Evolutionary conservation across 2,888 invertebrate species (phyloP), one percentile per base, ranked within the genome.

Genomic region (Dastarcus helophoroides): DNA sequence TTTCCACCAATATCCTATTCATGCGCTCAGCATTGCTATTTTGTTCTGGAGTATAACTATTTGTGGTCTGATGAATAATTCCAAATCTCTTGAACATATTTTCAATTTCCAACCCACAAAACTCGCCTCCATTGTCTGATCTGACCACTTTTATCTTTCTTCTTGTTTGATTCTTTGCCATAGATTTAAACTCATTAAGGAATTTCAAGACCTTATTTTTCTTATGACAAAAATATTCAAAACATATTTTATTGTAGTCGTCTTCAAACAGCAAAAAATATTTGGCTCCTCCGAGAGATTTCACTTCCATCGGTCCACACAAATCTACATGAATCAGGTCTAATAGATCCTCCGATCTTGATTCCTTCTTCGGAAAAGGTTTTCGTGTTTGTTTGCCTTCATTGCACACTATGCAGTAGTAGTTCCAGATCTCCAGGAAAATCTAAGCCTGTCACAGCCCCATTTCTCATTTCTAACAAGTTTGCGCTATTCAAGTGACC

Each of bases 251-350:
- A 9, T 40, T 48, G 30, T 31, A 40, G 36, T 58, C 53, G 41
- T 56, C 54, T 1, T 52, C 37, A 32, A 56, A 54, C 0, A 47
- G 39, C 1, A 54, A 31, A 38, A 51, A 48, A 37, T 49, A 53
- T 35, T 27, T 35, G 8, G 30, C 13, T 19, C 30, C 34, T 12
- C 34, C 34, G 10, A 30, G 16, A 9, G 34, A 34, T 14, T 10
- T 32, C 14, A 19, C 22, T 21, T 34, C 30, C 26, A 33, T 33
- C 8, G 31, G 28, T 12, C 29, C 33, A 22, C 22, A 21, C 15
- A 33, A 13, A 23, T 33, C 39, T 14, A 27, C 32, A 28, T 39
- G 39, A 14, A 36, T 26, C 9, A 37, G 7, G 26, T 39, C 37
- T 19, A 34, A 22, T 13, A 35, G 14, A 26, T 22, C 24, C 24